Base-by-base conservation (phyloP, 2,797 vertebrate genomes). In the Alosa sapidissima region DNA sequence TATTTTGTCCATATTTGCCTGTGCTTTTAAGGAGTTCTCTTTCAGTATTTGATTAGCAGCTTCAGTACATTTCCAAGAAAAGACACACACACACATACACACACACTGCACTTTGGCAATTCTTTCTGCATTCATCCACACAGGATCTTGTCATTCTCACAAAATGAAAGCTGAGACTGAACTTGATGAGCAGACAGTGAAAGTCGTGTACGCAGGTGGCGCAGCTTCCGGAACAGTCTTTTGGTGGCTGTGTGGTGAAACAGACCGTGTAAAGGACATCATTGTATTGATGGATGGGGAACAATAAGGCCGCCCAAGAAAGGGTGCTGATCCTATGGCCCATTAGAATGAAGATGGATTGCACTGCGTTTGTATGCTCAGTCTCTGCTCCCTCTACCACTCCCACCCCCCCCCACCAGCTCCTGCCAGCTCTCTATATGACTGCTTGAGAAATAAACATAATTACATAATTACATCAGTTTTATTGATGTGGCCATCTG, bases 221-320 rank as follows among this genome's bases (percentile, higher is more conserved):
- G 41, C 10, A 45, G 68, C 68, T 41, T 75, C 16, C 45, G 36
- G 36, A 19, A 19, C 0, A 14, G 3, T 75, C 36, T 36, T 28
- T 72, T 75, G 13, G 36, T 13, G 13, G 33, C 13, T 14, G 11
- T 72, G 65, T 45, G 14, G 68, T 41, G 72, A 78, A 78, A 9
- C 72, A 45, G 72, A 78, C 72, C 72, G 45, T 78, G 72, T 21
- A 78, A 78, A 47, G 41, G 72, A 78, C 72, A 78, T 47, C 72
- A 78, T 47, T 47, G 45, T 47, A 47, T 78, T 78, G 72, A 78
- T 21, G 19, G 72, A 78, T 78, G 41, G 58, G n/a, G 58, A 78
- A 5, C 6, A 47, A 78, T 45, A 78, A 8, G 68, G 68, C 36
- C 41, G 68, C 36, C 33, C 68, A 72, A 16, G 13, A 72, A 41